These are phyloP conservation scores for Coregonus clupeaformis DNA, from an alignment of 2,113 vertebrate genomes.

Conservation along the genomic window DNA sequence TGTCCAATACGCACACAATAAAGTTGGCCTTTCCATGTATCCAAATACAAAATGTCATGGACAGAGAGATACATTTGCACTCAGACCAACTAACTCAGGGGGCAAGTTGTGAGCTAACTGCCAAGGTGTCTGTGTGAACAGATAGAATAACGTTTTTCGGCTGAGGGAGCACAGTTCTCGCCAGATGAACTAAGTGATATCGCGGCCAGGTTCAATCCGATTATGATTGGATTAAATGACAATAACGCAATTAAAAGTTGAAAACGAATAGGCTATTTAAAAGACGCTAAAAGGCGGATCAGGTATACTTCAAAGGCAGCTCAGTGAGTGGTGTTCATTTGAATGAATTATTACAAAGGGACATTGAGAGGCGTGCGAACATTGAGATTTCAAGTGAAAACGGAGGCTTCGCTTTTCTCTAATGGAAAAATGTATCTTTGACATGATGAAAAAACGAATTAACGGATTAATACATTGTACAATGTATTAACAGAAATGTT, in stretches of 20 bases:
- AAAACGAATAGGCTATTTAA: slow-evolving; percentile 54
- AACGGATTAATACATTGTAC: slow-evolving; percentile 23
- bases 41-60: neutral
- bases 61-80: neutral
- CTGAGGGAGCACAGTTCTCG: slow-evolving; percentile 47
- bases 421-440: slow-evolving; percentile 25
- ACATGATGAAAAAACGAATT: slow-evolving; percentile 39
- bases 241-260: slow-evolving; percentile 74
- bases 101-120: neutral
- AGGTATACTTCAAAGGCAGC: too few species aligned
- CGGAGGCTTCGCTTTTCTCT: too few species aligned
- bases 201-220: slow-evolving; percentile 57
- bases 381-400: too few species aligned
- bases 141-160: slow-evolving; percentile 21
- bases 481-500: neutral
- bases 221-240: slow-evolving; percentile 58
- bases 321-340: too few species aligned
- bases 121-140: neutral
- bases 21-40: neutral
- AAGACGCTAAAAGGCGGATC: slow-evolving; percentile 47
- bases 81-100: neutral
- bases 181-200: slow-evolving; percentile 59
- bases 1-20: neutral
- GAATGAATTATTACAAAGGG: too few species aligned
- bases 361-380: too few species aligned